A percentile compares a stretch with the other conserved stretches of the same genome.
These are phyloP conservation scores for Carollia perspicillata DNA, from an alignment of 2,113 vertebrate species.

Conservation along the genomic window DNA sequence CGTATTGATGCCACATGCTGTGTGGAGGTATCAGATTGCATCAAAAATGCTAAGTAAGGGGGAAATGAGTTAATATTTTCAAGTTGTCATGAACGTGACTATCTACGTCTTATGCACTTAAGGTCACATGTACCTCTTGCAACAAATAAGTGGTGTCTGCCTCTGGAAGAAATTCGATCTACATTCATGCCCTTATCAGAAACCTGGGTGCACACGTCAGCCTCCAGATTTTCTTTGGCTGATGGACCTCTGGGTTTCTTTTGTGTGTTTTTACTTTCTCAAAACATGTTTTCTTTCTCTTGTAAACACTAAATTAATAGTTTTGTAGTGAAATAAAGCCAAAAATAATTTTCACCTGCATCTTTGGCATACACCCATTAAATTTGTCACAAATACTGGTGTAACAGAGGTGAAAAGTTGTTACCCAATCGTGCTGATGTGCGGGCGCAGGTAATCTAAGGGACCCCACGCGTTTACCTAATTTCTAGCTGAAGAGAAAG, in stretches of 20 bases:
- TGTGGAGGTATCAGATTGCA: background rate
- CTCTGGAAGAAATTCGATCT: background rate
- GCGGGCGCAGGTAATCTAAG: background rate
- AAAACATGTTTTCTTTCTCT: background rate
- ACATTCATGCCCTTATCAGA: background rate
- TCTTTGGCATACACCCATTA: background rate
- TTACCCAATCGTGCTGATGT: background rate
- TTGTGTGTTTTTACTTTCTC: background rate
- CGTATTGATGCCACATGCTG: too few relatives aligned
- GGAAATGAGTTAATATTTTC: background rate
- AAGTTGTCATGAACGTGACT: background rate
- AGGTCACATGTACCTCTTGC: background rate
- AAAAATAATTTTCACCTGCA: background rate
- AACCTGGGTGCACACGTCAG: rapidly evolving
- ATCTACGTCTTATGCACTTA: background rate
- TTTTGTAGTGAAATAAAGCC: background rate
- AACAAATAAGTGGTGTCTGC: background rate
- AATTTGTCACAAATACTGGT: background rate
- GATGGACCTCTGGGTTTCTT: background rate
- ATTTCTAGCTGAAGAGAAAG: background rate
- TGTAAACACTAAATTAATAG: background rate
- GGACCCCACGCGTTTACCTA: background rate
- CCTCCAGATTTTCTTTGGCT: background rate
- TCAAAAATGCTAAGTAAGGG: background rate
- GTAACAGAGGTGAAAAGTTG: background rate